phyloP scores from a whole-genome alignment of 37 sponge, comb jelly and placozoan species.

The Geodia barretti region DNA sequence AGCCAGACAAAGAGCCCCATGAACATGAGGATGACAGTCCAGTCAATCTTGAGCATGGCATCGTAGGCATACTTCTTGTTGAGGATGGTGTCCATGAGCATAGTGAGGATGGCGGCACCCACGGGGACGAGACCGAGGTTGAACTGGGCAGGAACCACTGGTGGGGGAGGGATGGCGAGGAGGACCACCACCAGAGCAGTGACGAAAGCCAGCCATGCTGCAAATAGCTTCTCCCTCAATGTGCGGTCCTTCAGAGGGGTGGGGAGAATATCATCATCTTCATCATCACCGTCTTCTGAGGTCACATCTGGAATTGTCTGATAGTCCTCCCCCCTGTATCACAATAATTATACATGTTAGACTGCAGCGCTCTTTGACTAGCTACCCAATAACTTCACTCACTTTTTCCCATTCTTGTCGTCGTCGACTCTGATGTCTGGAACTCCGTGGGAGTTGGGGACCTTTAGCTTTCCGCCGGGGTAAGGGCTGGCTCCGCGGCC shows the following conservation, averaged over 20 bases:
- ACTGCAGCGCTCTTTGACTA: no score
- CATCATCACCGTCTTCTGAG: not conserved
- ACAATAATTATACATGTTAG: no score
- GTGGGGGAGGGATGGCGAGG: constrained; percentile 62
- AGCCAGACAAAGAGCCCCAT: constrained; percentile 89
- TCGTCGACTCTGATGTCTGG: constrained; percentile 49
- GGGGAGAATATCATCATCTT: not conserved
- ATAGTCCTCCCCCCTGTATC: not conserved
- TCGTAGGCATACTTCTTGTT: constrained; percentile 62
- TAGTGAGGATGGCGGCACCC: constrained; percentile 64
- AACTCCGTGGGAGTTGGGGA: not conserved
- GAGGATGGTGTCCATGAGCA: constrained; percentile 72
- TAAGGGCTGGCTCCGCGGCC: constrained; percentile 37
- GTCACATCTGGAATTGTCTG: not conserved
- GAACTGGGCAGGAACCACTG: constrained; percentile 44
- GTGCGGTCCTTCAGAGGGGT: constrained; percentile 43
- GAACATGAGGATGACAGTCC: constrained; percentile 89
- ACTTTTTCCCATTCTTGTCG: constrained; percentile 13
- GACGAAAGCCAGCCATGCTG: constrained; percentile 55
- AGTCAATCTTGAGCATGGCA: constrained; percentile 83
- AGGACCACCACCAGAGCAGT: constrained; percentile 54
- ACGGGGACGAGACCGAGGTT: constrained; percentile 84
- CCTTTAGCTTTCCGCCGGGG: constrained; percentile 39
- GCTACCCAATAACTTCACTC: no score
- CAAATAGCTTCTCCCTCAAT: constrained; percentile 50